These are phyloP conservation scores for Andrena cerasifolii DNA, from an alignment of 1,140 invertebrate genomes.

Conservation along the genomic window DNA sequence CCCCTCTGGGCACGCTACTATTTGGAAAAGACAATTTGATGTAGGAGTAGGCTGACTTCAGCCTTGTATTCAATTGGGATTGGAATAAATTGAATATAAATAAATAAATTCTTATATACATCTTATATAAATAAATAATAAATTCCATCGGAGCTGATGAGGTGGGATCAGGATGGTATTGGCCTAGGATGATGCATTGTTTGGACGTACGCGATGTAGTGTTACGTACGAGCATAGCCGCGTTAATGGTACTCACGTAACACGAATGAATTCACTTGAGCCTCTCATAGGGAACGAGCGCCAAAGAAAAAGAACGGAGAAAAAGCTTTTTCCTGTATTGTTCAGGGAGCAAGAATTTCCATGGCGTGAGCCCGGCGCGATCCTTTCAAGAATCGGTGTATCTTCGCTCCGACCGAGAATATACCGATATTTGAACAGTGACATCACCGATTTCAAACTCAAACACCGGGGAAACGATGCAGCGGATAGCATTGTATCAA, in stretches of 20 bases:
- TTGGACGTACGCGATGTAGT: too few species aligned
- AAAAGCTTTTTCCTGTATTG: constrained; percentile 21
- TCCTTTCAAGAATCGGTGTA: not conserved
- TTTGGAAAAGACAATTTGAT: too few species aligned
- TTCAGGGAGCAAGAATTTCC: constrained; percentile 17
- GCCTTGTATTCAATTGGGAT: too few species aligned
- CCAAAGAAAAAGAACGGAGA: not conserved
- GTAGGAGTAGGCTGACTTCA: too few species aligned
- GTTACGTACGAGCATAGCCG: not conserved
- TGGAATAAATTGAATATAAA: too few species aligned
- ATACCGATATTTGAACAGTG: constrained; percentile 29
- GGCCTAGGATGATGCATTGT: too few species aligned
- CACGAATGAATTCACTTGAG: not conserved
- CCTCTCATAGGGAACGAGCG: not conserved
- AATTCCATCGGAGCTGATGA: too few species aligned
- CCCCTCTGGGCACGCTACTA: too few species aligned
- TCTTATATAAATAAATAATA: too few species aligned
- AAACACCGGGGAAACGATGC: not conserved
- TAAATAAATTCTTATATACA: too few species aligned
- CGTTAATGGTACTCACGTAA: not conserved
- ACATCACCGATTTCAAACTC: constrained; percentile 26
- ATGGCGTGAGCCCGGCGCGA: too few species aligned
- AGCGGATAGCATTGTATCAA: not conserved
- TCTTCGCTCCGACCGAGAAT: not conserved
- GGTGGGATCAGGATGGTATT: too few species aligned